Evolutionary conservation across 1,140 invertebrate genomes (phyloP), one percentile per base, ranked within the genome.

Genomic region (Atta texana): DNA sequence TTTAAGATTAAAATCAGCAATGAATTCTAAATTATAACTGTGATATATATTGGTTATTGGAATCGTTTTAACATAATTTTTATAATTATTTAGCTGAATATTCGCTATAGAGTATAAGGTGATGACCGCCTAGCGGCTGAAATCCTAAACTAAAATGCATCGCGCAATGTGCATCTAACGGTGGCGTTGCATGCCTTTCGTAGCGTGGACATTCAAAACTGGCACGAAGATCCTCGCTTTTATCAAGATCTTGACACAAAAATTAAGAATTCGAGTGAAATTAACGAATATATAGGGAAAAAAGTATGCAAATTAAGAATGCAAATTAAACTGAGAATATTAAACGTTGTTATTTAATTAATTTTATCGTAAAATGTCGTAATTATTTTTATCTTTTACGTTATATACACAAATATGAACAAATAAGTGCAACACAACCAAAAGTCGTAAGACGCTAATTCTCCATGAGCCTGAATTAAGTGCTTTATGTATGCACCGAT

Each of bases 61-160:
- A 44, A 14, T 3, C 14, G 18, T 51, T 69, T 81, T 69, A 18
- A 69, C 14, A 24, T 21, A 24, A 69, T 28, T 59, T 68, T 49
- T 31, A 6, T 31, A 81, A 80, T 81, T 69, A 69, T 81, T 69
- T 39, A 7, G 8, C 14, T 31, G 21, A 57, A 59, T 24, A 21
- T 51, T 28, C 44, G 63, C 28, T 57, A 16, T 14, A 2, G 8
- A 49, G 51, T 68, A 31, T 7, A 24, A 61, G 34, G 16, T 18
- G 6, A 53, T 28, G 21, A 69, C 82, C 86, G 74, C 63, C 86
- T 86, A 87, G 82, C 61, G 86, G 49, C 18, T 14, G 34, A 24
- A 12, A 59, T 4, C 7, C 8, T 44, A 69, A 86, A 87, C 61
- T 87, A 87, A 87, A 66, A 51, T 57, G 86, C 86, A 78, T 66